These are phyloP conservation scores for Gallirallus australis DNA, from an alignment of 2,797 vertebrate genomes.

Conservation along the genomic window DNA sequence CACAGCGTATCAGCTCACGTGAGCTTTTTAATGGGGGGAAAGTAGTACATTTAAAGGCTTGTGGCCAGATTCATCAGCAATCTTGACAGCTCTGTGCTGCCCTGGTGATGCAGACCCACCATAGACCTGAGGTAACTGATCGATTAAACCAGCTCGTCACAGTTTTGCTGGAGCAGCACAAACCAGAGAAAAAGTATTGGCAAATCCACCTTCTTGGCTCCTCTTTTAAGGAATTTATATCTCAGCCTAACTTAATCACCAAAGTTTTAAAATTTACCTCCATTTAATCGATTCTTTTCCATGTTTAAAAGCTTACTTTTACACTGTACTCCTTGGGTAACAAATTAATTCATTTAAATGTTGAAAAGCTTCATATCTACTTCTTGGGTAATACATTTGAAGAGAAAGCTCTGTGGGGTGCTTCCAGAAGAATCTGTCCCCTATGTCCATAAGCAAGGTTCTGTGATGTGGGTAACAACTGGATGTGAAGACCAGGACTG, in stretches of 20 bases:
- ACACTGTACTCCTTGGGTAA: background rate
- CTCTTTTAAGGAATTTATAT: background rate
- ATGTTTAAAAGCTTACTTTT: background rate
- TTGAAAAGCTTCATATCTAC: background rate
- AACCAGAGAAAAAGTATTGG: background rate
- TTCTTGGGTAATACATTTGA: background rate
- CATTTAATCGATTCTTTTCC: background rate
- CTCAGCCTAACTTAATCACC: background rate
- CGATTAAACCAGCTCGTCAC: background rate
- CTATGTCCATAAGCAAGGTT: background rate
- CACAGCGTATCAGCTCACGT: constrained; percentile 22
- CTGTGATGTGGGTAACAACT: background rate
- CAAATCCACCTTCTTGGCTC: background rate
- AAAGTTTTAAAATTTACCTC: background rate
- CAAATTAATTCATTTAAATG: background rate
- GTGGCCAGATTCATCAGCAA: constrained; percentile 15
- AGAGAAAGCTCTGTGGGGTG: background rate
- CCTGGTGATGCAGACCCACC: constrained; percentile 45
- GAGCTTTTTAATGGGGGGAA: constrained; percentile 14
- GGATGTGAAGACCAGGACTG: background rate
- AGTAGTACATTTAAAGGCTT: constrained; percentile 28
- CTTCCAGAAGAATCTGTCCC: background rate
- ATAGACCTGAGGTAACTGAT: constrained; percentile 34
- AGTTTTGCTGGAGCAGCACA: background rate
- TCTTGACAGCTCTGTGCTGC: constrained; percentile 23